Evolutionary conservation across 2,797 vertebrate species (phyloP).

Genomic region (Coracias cyanogaster): DNA sequence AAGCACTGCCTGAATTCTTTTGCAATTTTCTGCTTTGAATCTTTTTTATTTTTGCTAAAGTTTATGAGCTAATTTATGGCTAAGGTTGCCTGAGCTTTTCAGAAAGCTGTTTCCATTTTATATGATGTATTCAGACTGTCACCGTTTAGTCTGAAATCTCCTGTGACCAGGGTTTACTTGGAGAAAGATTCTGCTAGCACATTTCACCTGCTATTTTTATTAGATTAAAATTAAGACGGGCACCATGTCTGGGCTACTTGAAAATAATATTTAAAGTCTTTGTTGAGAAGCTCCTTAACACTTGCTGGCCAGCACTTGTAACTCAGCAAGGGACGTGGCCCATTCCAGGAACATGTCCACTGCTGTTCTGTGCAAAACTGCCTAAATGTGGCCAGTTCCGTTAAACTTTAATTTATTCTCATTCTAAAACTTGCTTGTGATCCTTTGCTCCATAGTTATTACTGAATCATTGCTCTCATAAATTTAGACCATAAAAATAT

Average conservation of each 20-base stretch:
- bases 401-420: conserved; percentile 20
- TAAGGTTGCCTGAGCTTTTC: neutral
- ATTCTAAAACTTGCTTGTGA: conserved; percentile 24
- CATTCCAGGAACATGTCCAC: neutral
- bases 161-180: neutral
- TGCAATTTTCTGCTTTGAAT: neutral
- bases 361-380: neutral
- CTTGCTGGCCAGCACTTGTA: neutral
- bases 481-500: conserved; percentile 41
- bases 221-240: neutral
- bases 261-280: neutral
- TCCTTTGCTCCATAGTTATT: conserved; percentile 4
- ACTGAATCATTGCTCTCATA: conserved; percentile 9
- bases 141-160: neutral
- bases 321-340: neutral
- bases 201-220: neutral
- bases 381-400: neutral
- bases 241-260: neutral
- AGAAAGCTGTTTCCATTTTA: neutral
- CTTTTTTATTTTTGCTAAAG: neutral
- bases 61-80: neutral
- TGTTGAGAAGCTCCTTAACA: neutral
- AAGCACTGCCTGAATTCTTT: neutral
- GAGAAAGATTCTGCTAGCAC: neutral
- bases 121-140: neutral